A percentile compares a stretch with the other conserved stretches of the same genome.
Conservation (phyloP, 1,140 invertebrate genomes). For the Planococcus citri region DNA sequence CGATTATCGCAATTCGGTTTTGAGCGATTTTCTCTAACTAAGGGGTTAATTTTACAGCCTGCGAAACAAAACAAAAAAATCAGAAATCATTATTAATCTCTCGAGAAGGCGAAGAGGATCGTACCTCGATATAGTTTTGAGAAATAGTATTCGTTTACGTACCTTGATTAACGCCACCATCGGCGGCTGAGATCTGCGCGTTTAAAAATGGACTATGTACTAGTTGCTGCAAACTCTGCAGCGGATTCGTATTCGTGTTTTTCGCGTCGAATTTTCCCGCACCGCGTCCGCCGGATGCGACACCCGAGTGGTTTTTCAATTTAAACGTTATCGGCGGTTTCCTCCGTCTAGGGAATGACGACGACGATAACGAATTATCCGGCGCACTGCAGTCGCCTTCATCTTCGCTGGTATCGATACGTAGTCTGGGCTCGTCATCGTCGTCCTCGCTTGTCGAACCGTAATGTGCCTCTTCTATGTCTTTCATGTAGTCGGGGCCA, state of each 20-base stretch:
- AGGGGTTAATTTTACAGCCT: not conserved
- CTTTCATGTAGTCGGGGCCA: not conserved
- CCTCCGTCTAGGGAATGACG: too few species aligned
- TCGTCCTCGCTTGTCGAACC: not conserved
- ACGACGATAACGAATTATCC: not conserved
- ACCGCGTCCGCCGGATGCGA: not conserved
- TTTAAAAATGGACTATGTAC: conserved; percentile 11
- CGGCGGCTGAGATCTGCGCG: conserved; percentile 2
- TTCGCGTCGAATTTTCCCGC: not conserved
- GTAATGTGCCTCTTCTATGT: not conserved
- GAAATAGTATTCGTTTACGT: too few species aligned
- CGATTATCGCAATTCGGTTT: not conserved
- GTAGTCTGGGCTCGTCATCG: conserved; percentile 1
- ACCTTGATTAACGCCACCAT: not conserved
- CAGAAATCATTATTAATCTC: too few species aligned
- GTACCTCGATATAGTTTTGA: too few species aligned
- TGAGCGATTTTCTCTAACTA: not conserved
- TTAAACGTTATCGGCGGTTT: not conserved
- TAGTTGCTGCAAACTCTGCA: not conserved
- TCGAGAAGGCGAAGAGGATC: too few species aligned
- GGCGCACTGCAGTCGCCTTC: not conserved
- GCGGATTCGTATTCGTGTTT: not conserved
- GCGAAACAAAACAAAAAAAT: not conserved
- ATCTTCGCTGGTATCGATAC: not conserved
- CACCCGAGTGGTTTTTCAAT: too few species aligned